Base-by-base conservation (phyloP, 2,888 invertebrate genomes). In the Sussaba pulchella region DNA sequence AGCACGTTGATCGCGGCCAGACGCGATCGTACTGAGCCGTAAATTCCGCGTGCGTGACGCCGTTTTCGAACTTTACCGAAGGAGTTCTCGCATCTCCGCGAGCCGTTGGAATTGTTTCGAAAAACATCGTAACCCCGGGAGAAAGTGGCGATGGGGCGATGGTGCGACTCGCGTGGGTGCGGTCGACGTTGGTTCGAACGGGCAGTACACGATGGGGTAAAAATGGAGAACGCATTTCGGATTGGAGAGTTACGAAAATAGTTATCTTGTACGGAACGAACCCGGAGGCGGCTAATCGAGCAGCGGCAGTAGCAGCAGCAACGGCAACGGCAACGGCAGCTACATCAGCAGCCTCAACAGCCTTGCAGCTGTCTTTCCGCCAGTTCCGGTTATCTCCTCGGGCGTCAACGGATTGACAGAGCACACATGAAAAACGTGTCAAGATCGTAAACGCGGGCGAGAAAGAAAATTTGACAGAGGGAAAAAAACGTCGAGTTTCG, bases 231-330 rank as follows among this genome's bases (percentile, higher is more conserved):
- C 73, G 63, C 57, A 57, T 64, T 69, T n/a, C 57, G 71, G 10
- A 70, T 57, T 47, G 72, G 69, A 73, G 64, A 64, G 78, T 70
- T 78, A 78, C 74, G 45, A 79, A 82, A 83, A 82, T 76, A 80
- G 72, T 54, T 67, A 52, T 71, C 45, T 75, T 57, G 63, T 41
- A 45, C 69, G 66, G 52, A 50, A 50, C 21, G 63, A 47, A 24
- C 41, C 45, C 43, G 69, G 59, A 67, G 76, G 45, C 61, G 63
- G 59, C 52, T 57, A 50, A 70, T 72, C 70, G 71, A 75, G 75
- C 12, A 14, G 47, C 21, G 75, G 54, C 61, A 75, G 43, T 43
- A 26, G 50, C 59, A 57, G 66, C 64, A n/a, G n/a, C n/a, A n/a
- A n/a, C n/a, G n/a, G n/a, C n/a, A n/a, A n/a, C n/a, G n/a, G n/a